phyloP scores from a whole-genome alignment of 2,113 vertebrate species.

The Ploceus nigricollis region DNA sequence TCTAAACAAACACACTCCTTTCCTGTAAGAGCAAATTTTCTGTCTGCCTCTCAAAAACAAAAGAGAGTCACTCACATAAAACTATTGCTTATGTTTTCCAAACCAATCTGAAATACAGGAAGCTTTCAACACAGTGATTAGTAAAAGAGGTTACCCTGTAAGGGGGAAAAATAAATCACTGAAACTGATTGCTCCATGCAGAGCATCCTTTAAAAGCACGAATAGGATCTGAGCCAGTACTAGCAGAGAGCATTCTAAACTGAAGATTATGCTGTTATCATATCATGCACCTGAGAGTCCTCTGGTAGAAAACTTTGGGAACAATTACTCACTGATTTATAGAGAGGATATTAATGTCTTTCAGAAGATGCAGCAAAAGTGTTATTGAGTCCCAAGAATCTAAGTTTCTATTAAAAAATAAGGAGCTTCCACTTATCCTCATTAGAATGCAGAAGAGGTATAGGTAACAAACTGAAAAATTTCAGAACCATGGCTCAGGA shows the following conservation, averaged over 20 bases:
- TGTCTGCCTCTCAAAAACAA: not conserved
- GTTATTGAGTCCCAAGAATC: not conserved
- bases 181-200: not conserved
- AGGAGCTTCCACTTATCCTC: not conserved
- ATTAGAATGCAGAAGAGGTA: not conserved
- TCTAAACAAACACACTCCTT: not conserved
- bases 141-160: not conserved
- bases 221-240: not conserved
- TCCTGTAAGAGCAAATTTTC: not conserved
- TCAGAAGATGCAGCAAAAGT: not conserved
- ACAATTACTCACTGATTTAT: not conserved
- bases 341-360: not conserved
- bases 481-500: not conserved
- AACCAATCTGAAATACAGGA: not conserved
- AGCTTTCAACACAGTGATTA: not conserved
- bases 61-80: not conserved
- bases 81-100: not conserved
- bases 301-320: not conserved
- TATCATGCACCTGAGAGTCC: not conserved
- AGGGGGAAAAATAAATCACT: not conserved
- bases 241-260: not conserved
- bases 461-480: not conserved
- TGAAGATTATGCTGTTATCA: not conserved
- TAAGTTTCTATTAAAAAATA: not conserved
- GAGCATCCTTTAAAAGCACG: constrained; percentile 4